Evolutionary conservation across 2,797 vertebrate genomes (phyloP).

Genomic region (Cynodonichthys magdalenae): DNA sequence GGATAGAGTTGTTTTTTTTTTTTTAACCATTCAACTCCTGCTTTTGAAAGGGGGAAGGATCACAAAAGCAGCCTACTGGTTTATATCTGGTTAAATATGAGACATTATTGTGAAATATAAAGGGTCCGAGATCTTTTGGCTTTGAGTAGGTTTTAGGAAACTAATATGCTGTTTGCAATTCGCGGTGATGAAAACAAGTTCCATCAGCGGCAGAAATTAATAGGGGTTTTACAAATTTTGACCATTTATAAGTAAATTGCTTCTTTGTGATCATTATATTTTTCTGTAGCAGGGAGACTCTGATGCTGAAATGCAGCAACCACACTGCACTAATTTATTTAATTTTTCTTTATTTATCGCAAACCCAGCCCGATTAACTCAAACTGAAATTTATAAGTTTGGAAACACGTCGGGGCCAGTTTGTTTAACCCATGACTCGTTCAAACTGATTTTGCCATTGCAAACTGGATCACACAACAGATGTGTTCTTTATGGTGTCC

Average conservation of each 20-base stretch:
- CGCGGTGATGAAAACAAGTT: neutral
- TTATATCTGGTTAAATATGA: constrained; percentile 55
- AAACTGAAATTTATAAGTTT: constrained; percentile 62
- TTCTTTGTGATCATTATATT: constrained; percentile 18
- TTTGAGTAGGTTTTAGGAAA: constrained; percentile 34
- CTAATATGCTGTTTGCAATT: constrained; percentile 23
- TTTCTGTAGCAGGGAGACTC: neutral
- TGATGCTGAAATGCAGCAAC: neutral
- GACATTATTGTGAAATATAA: constrained; percentile 45
- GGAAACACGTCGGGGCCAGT: constrained; percentile 33
- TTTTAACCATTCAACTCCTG: constrained; percentile 66
- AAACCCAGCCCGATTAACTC: constrained; percentile 42
- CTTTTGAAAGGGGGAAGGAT: constrained; percentile 47
- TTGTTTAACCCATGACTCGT: constrained; percentile 55
- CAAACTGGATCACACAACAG: constrained; percentile 49
- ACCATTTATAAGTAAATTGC: constrained; percentile 22
- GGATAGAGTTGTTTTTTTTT: constrained; percentile 53
- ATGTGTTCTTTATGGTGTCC: constrained; percentile 55
- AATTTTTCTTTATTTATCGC: constrained; percentile 37
- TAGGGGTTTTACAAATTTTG: constrained; percentile 14
- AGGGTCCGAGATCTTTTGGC: constrained; percentile 14
- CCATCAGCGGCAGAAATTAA: constrained; percentile 16
- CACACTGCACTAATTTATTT: constrained; percentile 4
- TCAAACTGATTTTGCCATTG: constrained; percentile 56
- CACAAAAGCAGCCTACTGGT: constrained; percentile 62